A percentile compares a stretch with the other conserved stretches of the same genome.
Evolutionary conservation across 2,113 vertebrate genomes (phyloP).

Genomic region (Triplophysa tibetana): DNA sequence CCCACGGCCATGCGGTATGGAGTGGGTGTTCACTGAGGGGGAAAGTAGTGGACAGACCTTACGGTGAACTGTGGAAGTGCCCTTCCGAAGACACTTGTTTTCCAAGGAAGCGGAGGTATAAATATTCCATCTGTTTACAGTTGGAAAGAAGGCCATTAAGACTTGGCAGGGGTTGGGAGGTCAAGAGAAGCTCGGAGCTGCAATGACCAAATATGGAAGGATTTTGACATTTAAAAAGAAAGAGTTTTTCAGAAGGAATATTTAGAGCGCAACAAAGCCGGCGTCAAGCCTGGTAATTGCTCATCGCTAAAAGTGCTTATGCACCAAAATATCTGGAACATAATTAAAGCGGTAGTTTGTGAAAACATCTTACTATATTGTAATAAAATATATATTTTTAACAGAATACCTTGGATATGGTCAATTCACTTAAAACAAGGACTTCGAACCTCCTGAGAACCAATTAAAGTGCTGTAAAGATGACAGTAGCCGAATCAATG

Average conservation of each 20-base stretch:
- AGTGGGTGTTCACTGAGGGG: not conserved
- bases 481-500: not conserved
- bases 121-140: slow-evolving; percentile 38
- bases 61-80: slow-evolving; percentile 36
- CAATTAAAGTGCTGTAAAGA: not conserved
- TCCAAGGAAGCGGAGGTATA: slow-evolving; percentile 24
- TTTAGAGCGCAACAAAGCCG: slow-evolving; percentile 32
- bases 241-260: slow-evolving; percentile 32
- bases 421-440: not conserved
- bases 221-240: slow-evolving; percentile 53
- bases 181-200: slow-evolving; percentile 41
- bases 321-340: slow-evolving; percentile 13
- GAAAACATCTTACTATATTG: not conserved
- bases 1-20: slow-evolving; percentile 16
- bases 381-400: not conserved
- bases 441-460: not conserved
- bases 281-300: slow-evolving; percentile 16
- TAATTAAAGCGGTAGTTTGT: not conserved
- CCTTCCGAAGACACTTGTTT: slow-evolving; percentile 31
- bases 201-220: slow-evolving; percentile 16
- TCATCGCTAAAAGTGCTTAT: slow-evolving; percentile 38
- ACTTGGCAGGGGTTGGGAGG: slow-evolving; percentile 40
- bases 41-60: slow-evolving; percentile 24
- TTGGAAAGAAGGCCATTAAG: slow-evolving; percentile 43
- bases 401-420: not conserved